Conservation (phyloP, 2,888 invertebrate genomes). For the Drosophila ochracea region DNA sequence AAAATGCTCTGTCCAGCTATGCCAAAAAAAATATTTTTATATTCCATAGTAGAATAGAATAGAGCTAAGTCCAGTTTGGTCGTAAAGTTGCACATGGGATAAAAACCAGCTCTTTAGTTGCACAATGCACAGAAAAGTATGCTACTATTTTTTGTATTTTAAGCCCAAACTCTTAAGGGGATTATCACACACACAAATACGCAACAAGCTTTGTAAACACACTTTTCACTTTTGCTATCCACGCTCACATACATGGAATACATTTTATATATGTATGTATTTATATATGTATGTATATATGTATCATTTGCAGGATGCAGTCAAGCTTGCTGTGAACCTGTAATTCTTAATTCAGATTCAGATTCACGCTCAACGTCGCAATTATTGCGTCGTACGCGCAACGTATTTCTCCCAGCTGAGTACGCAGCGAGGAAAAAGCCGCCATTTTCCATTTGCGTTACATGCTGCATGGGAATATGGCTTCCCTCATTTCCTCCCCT, state of each 20-base stretch:
- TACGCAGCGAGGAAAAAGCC: slow-evolving; percentile 40
- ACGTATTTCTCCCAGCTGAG: slow-evolving; percentile 73
- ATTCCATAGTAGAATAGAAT: background rate
- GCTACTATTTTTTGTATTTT: slow-evolving; percentile 13
- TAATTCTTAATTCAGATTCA: slow-evolving; percentile 65
- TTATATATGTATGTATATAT: too few relatives aligned
- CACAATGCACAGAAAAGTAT: slow-evolving; percentile 25
- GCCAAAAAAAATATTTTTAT: background rate
- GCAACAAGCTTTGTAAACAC: background rate
- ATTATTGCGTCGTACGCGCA: slow-evolving; percentile 56
- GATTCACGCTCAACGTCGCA: slow-evolving; percentile 30
- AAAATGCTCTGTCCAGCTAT: background rate
- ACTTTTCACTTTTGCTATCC: background rate
- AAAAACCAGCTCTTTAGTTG: background rate
- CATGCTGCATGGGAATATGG: slow-evolving; percentile 35
- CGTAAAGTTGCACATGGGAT: background rate
- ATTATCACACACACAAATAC: slow-evolving; percentile 4
- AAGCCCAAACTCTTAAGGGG: background rate
- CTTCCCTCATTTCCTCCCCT: background rate
- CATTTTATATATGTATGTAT: background rate
- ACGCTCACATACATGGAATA: background rate
- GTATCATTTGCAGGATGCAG: slow-evolving; percentile 3
- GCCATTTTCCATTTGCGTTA: slow-evolving; percentile 59
- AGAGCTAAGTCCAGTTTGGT: background rate
- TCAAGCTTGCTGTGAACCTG: slow-evolving; percentile 45